Evolutionary conservation across 92 coral and sea anemone species (phyloP).

Genomic region (Porites cylindrica): DNA sequence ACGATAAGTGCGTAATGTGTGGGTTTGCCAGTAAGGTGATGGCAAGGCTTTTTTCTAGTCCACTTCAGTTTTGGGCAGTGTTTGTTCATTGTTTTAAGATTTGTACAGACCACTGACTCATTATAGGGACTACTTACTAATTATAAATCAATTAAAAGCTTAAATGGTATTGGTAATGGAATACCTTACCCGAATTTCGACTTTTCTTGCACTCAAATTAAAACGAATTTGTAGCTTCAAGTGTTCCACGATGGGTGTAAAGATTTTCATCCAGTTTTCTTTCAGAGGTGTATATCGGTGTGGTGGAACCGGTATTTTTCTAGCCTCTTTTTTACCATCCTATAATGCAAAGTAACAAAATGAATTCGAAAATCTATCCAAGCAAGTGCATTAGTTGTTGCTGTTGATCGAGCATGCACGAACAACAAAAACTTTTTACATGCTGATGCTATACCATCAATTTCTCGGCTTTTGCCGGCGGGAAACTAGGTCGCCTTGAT

Average conservation of each 20-base stretch:
- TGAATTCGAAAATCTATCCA: neutral
- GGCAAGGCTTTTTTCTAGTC: no score
- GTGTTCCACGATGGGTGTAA: slow-evolving; percentile 95
- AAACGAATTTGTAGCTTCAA: slow-evolving; percentile 96
- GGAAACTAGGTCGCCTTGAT: slow-evolving; percentile 88
- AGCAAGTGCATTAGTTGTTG: neutral
- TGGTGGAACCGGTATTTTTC: slow-evolving; percentile 95
- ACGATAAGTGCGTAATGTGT: no score
- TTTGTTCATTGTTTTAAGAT: no score
- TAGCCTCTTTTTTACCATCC: slow-evolving; percentile 87
- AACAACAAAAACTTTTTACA: neutral
- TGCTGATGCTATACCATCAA: slow-evolving; percentile 68
- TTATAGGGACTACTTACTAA: no score
- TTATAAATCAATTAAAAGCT: neutral
- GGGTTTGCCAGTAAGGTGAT: no score
- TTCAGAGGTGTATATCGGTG: slow-evolving; percentile 94
- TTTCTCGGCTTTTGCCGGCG: slow-evolving; percentile 91
- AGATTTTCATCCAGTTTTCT: slow-evolving; percentile 96
- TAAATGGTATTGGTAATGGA: no score
- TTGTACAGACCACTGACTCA: no score
- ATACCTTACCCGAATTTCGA: slow-evolving; percentile 87
- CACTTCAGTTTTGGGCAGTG: no score
- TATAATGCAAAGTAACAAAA: slow-evolving; percentile 12
- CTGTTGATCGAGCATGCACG: neutral
- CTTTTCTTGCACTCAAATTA: slow-evolving; percentile 86